phyloP scores from a whole-genome alignment of 2,113 vertebrate genomes.

The Siniperca chuatsi region DNA sequence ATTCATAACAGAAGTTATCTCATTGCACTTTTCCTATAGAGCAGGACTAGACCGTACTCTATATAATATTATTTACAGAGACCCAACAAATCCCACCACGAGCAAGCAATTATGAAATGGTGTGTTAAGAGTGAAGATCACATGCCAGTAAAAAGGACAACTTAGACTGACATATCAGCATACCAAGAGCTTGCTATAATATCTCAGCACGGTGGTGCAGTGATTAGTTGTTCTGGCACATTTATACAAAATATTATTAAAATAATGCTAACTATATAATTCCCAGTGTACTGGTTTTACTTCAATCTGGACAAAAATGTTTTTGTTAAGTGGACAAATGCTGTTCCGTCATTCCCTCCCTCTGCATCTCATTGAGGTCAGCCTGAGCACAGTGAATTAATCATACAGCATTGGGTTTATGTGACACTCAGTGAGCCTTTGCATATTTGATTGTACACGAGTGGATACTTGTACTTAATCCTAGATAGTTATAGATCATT shows the following conservation, averaged over 20 bases:
- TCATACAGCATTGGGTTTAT: not conserved
- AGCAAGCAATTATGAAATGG: not conserved
- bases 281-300: not conserved
- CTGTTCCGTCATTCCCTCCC: not conserved
- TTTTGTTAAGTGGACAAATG: not conserved
- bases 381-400: not conserved
- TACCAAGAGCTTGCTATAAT: not conserved
- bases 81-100: too few species aligned
- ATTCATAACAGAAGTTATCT: too few species aligned
- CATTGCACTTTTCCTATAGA: too few species aligned
- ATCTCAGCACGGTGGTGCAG: too few species aligned
- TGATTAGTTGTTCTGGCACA: too few species aligned
- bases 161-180: not conserved
- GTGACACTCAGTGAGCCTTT: not conserved
- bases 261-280: too few species aligned
- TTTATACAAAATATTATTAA: too few species aligned
- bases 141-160: not conserved
- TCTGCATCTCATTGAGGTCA: not conserved
- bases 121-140: not conserved
- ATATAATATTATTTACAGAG: too few species aligned
- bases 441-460: not conserved
- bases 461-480: not conserved
- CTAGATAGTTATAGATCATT: not conserved
- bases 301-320: not conserved
- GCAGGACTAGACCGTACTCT: too few species aligned